Evolutionary conservation across 2,113 vertebrate species (phyloP).

Genomic region (Lampris incognitus): DNA sequence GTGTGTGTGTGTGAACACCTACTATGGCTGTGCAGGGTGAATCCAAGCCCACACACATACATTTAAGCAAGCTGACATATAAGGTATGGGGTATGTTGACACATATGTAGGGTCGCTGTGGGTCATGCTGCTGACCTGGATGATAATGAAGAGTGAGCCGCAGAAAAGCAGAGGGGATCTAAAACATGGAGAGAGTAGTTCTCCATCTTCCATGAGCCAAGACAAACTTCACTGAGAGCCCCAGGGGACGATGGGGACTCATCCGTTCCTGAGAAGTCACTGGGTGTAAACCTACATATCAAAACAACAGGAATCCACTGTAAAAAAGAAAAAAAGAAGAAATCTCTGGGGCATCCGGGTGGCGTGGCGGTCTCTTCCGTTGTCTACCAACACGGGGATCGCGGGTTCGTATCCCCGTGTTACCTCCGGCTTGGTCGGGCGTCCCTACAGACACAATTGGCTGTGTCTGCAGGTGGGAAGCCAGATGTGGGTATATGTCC

Average conservation of each 20-base stretch:
- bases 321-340: too few species aligned
- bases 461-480: too few species aligned
- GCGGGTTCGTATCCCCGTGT: too few species aligned
- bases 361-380: too few species aligned
- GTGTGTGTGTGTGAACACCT: not conserved
- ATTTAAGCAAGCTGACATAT: constrained; percentile 11
- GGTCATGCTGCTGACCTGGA: constrained; percentile 24
- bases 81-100: constrained; percentile 22
- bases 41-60: not conserved
- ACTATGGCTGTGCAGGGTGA: not conserved
- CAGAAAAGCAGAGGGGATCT: not conserved
- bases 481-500: too few species aligned
- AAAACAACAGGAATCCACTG: too few species aligned
- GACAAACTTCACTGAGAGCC: not conserved
- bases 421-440: too few species aligned
- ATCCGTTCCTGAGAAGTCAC: not conserved
- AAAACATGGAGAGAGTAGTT: constrained; percentile 1
- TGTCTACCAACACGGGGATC: too few species aligned
- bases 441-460: too few species aligned
- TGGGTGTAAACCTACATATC: too few species aligned
- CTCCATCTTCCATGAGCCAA: not conserved
- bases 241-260: not conserved
- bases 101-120: constrained; percentile 13
- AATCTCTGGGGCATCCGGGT: too few species aligned
- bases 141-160: constrained; percentile 29